phyloP scores from a whole-genome alignment of 2,888 invertebrate species.

The Rutpela maculata region DNA sequence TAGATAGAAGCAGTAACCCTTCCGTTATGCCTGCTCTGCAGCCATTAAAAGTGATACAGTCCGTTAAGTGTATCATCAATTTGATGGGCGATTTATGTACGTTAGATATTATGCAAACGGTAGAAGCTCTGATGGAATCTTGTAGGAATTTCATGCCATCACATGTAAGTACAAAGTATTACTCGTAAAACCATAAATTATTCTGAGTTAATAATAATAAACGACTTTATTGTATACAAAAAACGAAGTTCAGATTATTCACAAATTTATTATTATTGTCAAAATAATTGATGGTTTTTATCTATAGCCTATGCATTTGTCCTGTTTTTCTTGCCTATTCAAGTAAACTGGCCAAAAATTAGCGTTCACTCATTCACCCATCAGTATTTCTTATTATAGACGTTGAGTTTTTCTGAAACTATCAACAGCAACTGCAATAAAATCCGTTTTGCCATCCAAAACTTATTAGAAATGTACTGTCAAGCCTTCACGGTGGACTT shows the following conservation, averaged over 20 bases:
- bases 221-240: too few relatives aligned
- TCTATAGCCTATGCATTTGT: too few relatives aligned
- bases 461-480: constrained; percentile 90
- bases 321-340: too few relatives aligned
- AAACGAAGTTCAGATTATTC: too few relatives aligned
- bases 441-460: constrained; percentile 87
- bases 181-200: too few relatives aligned
- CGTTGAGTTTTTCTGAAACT: constrained; percentile 76
- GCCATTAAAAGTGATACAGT: constrained; percentile 87
- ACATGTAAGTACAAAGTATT: constrained; percentile 57
- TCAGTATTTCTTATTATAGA: constrained; percentile 46
- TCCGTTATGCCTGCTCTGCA: constrained; percentile 74
- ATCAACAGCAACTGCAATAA: constrained; percentile 81
- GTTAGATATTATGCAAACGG: constrained; percentile 86
- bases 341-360: not conserved
- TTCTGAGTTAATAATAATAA: too few relatives aligned
- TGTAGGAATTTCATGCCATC: constrained; percentile 62
- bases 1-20: constrained; percentile 69
- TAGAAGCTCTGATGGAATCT: constrained; percentile 72
- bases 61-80: constrained; percentile 94
- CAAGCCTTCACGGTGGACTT: constrained; percentile 91
- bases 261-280: too few relatives aligned
- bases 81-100: constrained; percentile 93
- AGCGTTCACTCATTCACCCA: not conserved
- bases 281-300: too few relatives aligned